Percentiles rank a stretch among this genome's conserved stretches.
phyloP scores from a whole-genome alignment of 2,888 invertebrate genomes.

The Lepeophtheirus nordmannii region DNA sequence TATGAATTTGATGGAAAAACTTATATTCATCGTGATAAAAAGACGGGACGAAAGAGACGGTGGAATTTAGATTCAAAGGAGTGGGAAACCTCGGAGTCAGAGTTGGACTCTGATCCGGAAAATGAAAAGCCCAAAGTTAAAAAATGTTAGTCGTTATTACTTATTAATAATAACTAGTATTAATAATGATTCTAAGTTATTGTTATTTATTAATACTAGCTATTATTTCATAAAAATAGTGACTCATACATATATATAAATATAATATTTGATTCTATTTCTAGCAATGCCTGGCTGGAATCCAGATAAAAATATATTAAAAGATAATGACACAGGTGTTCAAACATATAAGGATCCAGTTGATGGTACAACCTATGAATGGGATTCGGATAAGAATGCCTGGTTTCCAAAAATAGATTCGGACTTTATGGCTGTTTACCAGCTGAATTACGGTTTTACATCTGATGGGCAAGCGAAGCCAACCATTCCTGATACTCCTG shows the following conservation, averaged over 20 bases:
- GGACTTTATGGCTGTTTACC: slow-evolving; percentile 87
- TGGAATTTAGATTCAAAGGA: slow-evolving; percentile 47
- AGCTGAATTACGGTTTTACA: slow-evolving; percentile 79
- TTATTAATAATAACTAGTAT: neutral
- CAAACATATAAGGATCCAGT: slow-evolving; percentile 57
- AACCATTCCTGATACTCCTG: neutral
- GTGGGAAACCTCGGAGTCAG: slow-evolving; percentile 38
- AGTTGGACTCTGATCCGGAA: slow-evolving; percentile 17
- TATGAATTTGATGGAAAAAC: slow-evolving; percentile 32
- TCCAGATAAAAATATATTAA: slow-evolving; percentile 8
- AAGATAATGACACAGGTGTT: slow-evolving; percentile 53
- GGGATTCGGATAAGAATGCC: slow-evolving; percentile 74
- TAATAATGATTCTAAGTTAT: slow-evolving; percentile 28
- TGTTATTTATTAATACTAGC: neutral
- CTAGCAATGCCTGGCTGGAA: slow-evolving; percentile 2
- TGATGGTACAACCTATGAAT: slow-evolving; percentile 78
- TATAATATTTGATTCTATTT: neutral
- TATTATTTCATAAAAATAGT: neutral
- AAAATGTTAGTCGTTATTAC: slow-evolving; percentile 25
- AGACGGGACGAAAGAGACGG: slow-evolving; percentile 36
- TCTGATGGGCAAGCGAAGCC: slow-evolving; percentile 25
- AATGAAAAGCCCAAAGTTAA: slow-evolving; percentile 20
- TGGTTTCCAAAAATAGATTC: slow-evolving; percentile 92
- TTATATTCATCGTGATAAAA: slow-evolving; percentile 30
- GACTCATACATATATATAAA: too few species aligned